These are phyloP conservation scores for Dugesia japonica DNA, from an alignment of 2,888 invertebrate species.

Conservation along the genomic window DNA sequence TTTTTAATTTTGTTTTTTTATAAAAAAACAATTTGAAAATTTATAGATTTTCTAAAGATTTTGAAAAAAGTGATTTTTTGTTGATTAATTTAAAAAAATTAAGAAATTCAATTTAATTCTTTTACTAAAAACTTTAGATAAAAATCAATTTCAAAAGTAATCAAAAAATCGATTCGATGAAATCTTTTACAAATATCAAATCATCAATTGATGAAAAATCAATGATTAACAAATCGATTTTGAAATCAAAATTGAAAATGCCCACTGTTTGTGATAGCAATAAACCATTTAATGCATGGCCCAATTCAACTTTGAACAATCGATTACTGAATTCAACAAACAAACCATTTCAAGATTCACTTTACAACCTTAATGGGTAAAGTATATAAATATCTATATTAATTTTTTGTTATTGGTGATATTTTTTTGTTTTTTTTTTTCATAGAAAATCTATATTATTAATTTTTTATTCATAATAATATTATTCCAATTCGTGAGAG, in stretches of 20 bases:
- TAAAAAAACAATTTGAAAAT: no score
- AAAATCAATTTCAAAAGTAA: not conserved
- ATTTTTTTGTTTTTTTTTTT: no score
- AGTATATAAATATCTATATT: no score
- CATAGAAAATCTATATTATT: no score
- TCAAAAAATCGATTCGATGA: not conserved
- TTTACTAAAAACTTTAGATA: no score
- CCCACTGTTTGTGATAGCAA: not conserved
- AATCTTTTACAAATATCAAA: constrained; percentile 6
- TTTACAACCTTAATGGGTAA: constrained; percentile 2
- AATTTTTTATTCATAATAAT: no score
- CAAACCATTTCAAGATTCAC: constrained; percentile 1
- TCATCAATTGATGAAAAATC: constrained; percentile 9
- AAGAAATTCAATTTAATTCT: no score
- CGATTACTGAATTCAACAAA: not conserved
- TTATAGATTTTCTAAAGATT: no score
- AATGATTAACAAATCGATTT: not conserved
- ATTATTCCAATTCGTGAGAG: no score
- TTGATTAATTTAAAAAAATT: not conserved
- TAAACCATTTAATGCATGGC: not conserved
- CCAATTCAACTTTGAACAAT: not conserved
- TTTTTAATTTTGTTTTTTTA: no score
- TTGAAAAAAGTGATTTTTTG: no score
- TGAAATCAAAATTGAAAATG: not conserved
- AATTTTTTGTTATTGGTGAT: no score